Evolutionary conservation across 2,888 invertebrate species (phyloP).

Genomic region (Ormyrus nitidulus): DNA sequence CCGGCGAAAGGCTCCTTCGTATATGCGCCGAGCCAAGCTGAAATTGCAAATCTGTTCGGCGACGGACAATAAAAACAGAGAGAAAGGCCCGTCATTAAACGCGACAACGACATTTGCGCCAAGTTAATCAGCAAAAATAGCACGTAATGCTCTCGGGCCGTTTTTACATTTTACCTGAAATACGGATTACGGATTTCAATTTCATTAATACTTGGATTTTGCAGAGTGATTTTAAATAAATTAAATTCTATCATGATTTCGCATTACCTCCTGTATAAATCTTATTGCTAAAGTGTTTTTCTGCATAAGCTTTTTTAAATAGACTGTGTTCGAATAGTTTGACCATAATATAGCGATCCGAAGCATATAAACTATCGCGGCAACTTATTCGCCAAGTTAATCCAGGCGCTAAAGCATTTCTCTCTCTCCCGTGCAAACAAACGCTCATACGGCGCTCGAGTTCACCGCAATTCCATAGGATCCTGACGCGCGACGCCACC

Average conservation of each 20-base stretch:
- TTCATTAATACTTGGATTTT: too few relatives aligned
- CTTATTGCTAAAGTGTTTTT: too few relatives aligned
- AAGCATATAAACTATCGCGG: constrained; percentile 34
- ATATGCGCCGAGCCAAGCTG: constrained; percentile 8
- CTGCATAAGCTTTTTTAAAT: too few relatives aligned
- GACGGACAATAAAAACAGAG: constrained; percentile 29
- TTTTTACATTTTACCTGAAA: too few relatives aligned
- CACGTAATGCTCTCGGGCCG: too few relatives aligned
- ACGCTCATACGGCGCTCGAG: constrained; percentile 1
- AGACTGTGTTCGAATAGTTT: too few relatives aligned
- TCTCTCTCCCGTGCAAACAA: background rate
- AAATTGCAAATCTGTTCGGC: constrained; percentile 49
- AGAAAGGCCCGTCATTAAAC: background rate
- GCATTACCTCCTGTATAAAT: too few relatives aligned
- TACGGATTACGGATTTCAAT: too few relatives aligned
- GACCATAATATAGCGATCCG: background rate
- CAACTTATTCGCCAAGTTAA: constrained; percentile 35
- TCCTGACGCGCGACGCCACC: background rate
- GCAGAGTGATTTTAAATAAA: too few relatives aligned
- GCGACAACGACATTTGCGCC: too few relatives aligned
- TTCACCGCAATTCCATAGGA: constrained; percentile 35
- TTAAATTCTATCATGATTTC: too few relatives aligned
- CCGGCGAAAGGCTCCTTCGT: constrained; percentile 26
- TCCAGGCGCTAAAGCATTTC: constrained; percentile 30
- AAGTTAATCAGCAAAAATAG: too few relatives aligned